These are phyloP conservation scores for Argyresthia goedartella DNA, from an alignment of 2,888 invertebrate species.

Conservation along the genomic window DNA sequence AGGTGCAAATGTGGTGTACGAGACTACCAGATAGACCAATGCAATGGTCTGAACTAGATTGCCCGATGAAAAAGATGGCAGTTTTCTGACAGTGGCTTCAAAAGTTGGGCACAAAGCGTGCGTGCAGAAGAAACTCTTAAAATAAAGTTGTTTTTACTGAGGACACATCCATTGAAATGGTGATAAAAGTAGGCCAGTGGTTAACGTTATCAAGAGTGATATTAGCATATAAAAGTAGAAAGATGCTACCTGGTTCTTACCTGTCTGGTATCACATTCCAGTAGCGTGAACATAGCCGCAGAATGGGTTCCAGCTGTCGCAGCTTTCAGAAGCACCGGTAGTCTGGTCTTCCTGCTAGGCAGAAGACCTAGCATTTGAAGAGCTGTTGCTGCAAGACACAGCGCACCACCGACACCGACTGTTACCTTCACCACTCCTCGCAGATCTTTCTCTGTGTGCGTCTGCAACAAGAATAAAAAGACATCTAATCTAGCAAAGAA, in stretches of 20 bases:
- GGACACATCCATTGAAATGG: no score
- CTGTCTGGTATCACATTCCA: conserved; percentile 53
- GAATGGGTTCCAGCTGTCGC: conserved; percentile 52
- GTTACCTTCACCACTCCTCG: conserved; percentile 51
- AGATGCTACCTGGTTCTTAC: conserved; percentile 16
- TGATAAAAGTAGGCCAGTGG: no score
- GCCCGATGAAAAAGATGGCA: no score
- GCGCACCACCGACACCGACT: conserved; percentile 46
- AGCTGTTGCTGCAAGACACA: conserved; percentile 49
- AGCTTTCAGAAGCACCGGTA: conserved; percentile 43
- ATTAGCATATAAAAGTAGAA: no score
- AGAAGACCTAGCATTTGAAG: conserved; percentile 42
- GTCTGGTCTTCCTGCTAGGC: conserved; percentile 30
- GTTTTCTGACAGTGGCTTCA: no score
- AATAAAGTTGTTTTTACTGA: no score
- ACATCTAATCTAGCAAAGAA: neutral
- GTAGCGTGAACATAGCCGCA: conserved; percentile 42
- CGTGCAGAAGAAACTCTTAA: no score
- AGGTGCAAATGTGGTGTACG: no score
- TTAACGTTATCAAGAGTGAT: no score
- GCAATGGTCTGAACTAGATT: no score
- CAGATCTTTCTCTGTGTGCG: conserved; percentile 50
- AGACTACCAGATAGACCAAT: no score
- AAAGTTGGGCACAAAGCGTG: no score
- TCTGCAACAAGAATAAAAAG: conserved; percentile 23